Base-by-base conservation (phyloP, 1,140 invertebrate species). In the Caerostris darwini region DNA sequence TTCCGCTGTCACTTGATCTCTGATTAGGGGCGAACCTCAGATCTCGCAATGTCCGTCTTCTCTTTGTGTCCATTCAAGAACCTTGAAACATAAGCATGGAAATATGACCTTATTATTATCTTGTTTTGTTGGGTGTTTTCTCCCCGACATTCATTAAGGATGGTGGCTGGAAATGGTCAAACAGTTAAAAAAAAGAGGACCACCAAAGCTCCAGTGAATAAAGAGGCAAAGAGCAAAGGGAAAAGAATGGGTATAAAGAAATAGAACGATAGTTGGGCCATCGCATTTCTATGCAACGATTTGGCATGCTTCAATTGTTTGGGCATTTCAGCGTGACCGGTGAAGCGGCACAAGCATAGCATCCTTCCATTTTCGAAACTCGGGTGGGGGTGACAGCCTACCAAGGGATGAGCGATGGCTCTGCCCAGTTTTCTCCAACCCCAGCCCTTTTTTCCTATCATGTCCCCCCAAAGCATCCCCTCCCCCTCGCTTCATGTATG, bases 241-340 rank as follows among this genome's bases (percentile, higher is more conserved):
- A 67, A 69, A 69, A 83, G 81, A 77, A 88, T 64, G 64, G 69
- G 58, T 59, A 8, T 64, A 69, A 82, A 94, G 86, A 94, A 81
- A 90, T 59, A 82, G 59, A 69, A 54, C 53, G 85, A 89, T 34
- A 64, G 87, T 64, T 71, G 81, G 88, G 53, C 88, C 93, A 90
- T 89, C 86, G 92, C 92, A 94, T 94, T 90, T 94, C 93, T 90
- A 94, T 94, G 93, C 93, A 94, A 57, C 93, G 87, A 94, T 94
- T 94, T 94, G 71, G 93, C 93, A 94, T 94, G 93, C 93, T 94
- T 94, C 93, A 90, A 94, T 94, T 94, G 93, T 94, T 58, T 83
- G 93, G 93, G 71, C 58, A 94, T 90, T 90, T 90, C 93, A 83
- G 93, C 87, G 71, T 90, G 93, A 50, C 87, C 93, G 90, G 71